Evolutionary conservation across 2,113 vertebrate genomes (phyloP), one percentile per base, ranked within the genome.

Genomic region (Toxostoma redivivum): DNA sequence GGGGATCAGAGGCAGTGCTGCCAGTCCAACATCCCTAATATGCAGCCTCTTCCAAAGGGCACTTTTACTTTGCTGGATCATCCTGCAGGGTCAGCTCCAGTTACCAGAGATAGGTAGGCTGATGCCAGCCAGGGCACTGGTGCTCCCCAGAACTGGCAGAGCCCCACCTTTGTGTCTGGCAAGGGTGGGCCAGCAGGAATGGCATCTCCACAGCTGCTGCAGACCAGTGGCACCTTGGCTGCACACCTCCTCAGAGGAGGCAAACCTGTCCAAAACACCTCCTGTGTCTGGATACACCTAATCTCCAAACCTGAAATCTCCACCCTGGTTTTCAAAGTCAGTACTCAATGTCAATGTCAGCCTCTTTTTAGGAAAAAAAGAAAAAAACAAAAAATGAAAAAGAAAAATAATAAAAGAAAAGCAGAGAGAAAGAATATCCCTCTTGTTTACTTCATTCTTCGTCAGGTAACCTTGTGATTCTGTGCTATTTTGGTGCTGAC

Each of bases 391-490:
- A 9, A 11, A 15, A 38, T 30, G 5, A 22, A 11, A 35, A 18
- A 3, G 8, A 25, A 14, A 35, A 51, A 58, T 2, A 54, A 56
- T 57, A 51, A 37, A 24, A 81, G 15, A 74, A 30, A 85, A 85
- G 31, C 5, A 42, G 48, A 92, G 53, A 62, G 87, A 94, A 95
- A 94, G 88, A 89, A 93, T 92, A 93, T 89, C 81, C 58, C 35
- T 47, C 78, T 95, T 97, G 92, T 96, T 97, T 96, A 97, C 92
- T 92, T 95, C 73, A 62, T 92, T 92, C 88, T 95, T 89, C 45
- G 12, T 85, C 92, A 95, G 93, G 96, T 97, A 95, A 93, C 94
- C 92, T 96, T 96, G 92, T 96, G 95, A 92, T 96, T 95, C 90
- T 71, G 76, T 91, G 81, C 96, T 97, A 96, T 97, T 97, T 96